Evolutionary conservation across 2,113 vertebrate genomes (phyloP).

Genomic region (Protomyctophum bolini): DNA sequence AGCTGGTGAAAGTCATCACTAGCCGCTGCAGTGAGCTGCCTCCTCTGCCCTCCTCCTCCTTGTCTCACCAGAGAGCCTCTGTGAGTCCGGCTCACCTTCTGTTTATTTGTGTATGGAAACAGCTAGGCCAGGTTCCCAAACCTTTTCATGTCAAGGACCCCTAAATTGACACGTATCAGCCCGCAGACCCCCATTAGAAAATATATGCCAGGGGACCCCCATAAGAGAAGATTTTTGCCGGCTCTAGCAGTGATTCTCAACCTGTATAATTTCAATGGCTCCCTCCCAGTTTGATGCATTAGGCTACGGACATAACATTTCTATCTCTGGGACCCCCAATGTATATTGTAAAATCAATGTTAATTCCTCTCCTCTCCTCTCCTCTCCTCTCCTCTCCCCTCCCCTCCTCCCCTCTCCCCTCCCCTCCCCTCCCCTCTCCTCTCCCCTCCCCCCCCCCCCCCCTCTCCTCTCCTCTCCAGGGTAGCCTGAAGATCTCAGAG

Average conservation of each 20-base stretch:
- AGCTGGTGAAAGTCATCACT: slow-evolving; percentile 80
- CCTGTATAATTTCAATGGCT: no score
- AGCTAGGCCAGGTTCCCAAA: no score
- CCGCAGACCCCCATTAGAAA: no score
- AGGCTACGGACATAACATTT: no score
- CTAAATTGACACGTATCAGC: no score
- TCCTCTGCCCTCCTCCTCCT: slow-evolving; percentile 43
- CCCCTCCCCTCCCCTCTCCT: neutral
- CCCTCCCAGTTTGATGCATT: no score
- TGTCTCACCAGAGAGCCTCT: slow-evolving; percentile 15
- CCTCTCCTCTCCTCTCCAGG: slow-evolving; percentile 24
- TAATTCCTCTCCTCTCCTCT: neutral
- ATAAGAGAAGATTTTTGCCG: no score
- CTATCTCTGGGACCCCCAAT: no score
- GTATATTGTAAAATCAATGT: no score
- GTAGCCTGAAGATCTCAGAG: slow-evolving; percentile 40
- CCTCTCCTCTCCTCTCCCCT: neutral
- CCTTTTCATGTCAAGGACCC: no score
- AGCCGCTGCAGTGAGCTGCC: slow-evolving; percentile 82
- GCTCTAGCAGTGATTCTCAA: no score
- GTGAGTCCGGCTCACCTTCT: slow-evolving; percentile 45
- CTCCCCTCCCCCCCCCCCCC: neutral
- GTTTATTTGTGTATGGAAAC: neutral
- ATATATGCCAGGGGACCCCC: no score
- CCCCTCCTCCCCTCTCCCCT: neutral